Conservation (phyloP, 2,888 invertebrate genomes). For the Drosophila lutescens region DNA sequence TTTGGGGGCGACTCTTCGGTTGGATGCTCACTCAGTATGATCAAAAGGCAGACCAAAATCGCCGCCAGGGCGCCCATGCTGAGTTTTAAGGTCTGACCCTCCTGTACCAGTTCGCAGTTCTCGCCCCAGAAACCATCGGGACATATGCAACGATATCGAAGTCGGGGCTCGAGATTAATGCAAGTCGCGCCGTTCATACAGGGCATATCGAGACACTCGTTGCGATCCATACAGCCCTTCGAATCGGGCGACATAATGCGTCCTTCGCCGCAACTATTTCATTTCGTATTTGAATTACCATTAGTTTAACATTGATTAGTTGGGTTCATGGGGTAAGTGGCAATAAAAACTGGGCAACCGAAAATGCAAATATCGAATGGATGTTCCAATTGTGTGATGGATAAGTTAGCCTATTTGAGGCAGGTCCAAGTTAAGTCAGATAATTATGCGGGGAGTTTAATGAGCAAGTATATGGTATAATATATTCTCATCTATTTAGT, state of each 20-base stretch:
- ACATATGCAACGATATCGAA: slow-evolving; percentile 94
- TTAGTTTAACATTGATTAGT: slow-evolving; percentile 24
- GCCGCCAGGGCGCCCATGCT: slow-evolving; percentile 98
- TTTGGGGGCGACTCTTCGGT: not conserved
- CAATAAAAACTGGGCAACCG: slow-evolving; percentile 36
- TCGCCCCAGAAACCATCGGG: slow-evolving; percentile 97
- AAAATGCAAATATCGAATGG: slow-evolving; percentile 37
- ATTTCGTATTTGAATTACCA: slow-evolving; percentile 11
- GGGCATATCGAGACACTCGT: slow-evolving; percentile 97
- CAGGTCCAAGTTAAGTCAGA: slow-evolving; percentile 29
- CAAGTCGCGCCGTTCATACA: slow-evolving; percentile 97
- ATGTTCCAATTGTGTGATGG: slow-evolving; percentile 29
- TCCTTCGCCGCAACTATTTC: slow-evolving; percentile 94
- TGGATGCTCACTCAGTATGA: slow-evolving; percentile 95
- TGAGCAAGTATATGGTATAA: not conserved
- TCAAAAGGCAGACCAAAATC: slow-evolving; percentile 98
- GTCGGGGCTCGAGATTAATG: slow-evolving; percentile 94
- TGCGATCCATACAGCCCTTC: slow-evolving; percentile 97
- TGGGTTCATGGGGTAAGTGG: slow-evolving; percentile 25
- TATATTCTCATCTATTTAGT: no score
- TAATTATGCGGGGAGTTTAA: not conserved
- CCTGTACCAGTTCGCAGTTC: slow-evolving; percentile 96
- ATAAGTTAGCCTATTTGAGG: slow-evolving; percentile 2
- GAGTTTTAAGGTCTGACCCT: slow-evolving; percentile 96
- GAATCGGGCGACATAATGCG: slow-evolving; percentile 94